Percentiles rank a stretch among this genome's conserved stretches.
Conservation (phyloP, 2,888 invertebrate species). For the Anorthoa munda region DNA sequence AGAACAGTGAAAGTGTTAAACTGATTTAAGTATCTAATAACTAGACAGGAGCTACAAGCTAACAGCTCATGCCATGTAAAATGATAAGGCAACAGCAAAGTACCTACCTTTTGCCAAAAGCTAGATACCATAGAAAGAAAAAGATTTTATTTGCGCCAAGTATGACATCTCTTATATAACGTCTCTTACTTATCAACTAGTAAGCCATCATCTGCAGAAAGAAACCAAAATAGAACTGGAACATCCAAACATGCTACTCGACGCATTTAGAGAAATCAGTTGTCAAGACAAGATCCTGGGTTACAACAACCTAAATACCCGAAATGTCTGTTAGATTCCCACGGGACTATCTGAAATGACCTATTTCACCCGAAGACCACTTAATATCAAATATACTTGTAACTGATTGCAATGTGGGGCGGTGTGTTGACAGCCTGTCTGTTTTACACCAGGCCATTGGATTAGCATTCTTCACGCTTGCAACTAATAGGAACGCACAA, state of each 20-base stretch:
- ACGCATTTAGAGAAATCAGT: constrained; percentile 5
- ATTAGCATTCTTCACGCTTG: constrained; percentile 64
- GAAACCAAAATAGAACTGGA: neutral
- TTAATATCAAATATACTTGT: constrained; percentile 47
- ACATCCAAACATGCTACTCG: neutral
- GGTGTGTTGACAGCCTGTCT: constrained; percentile 54
- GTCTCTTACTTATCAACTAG: too few relatives aligned
- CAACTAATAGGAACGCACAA: constrained; percentile 56
- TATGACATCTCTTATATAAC: too few relatives aligned
- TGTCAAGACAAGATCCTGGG: constrained; percentile 45
- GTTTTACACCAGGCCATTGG: constrained; percentile 46
- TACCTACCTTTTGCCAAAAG: too few relatives aligned
- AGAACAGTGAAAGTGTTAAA: constrained; percentile 10
- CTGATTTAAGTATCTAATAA: neutral
- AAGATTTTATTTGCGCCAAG: too few relatives aligned
- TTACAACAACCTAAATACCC: constrained; percentile 56
- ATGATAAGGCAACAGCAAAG: neutral
- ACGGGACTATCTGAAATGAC: constrained; percentile 49
- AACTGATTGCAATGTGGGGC: constrained; percentile 49
- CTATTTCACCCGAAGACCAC: constrained; percentile 49
- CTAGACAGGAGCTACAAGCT: neutral
- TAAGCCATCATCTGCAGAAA: neutral
- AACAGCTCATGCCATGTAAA: neutral
- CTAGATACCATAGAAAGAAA: too few relatives aligned
- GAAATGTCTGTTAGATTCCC: constrained; percentile 48